Evolutionary conservation across 2,797 vertebrate genomes (phyloP).

Genomic region (Psittacula derbiana): DNA sequence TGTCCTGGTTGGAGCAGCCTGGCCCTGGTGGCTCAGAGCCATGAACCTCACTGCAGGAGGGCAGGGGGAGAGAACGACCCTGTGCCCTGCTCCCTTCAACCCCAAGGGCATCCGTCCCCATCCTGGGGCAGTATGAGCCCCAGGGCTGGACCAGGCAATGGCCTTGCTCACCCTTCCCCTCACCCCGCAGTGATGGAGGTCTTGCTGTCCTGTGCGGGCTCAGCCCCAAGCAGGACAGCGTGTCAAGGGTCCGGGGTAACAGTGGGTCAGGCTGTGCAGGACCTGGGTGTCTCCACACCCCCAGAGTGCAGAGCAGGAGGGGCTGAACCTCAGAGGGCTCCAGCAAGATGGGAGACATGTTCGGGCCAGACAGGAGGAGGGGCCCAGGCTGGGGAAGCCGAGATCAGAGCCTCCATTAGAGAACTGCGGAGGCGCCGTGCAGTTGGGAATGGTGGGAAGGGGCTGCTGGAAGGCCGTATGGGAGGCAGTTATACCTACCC

Average conservation of each 20-base stretch:
- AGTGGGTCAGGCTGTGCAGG: neutral
- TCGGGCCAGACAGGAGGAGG: conserved; percentile 1
- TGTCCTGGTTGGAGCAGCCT: neutral
- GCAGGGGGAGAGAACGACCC: neutral
- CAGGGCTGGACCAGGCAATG: neutral
- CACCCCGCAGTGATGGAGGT: fast-evolving
- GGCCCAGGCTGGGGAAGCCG: neutral
- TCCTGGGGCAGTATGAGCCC: neutral
- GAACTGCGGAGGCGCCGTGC: fast-evolving
- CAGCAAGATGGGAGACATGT: neutral
- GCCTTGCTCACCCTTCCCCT: neutral
- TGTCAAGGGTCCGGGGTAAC: fast-evolving
- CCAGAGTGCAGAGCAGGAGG: neutral
- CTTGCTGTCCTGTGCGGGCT: neutral
- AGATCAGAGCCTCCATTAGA: neutral
- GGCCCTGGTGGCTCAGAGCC: neutral
- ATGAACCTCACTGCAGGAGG: neutral
- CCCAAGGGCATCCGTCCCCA: too few species aligned
- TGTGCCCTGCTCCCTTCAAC: neutral
- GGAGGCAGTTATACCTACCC: neutral
- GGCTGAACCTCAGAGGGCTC: neutral
- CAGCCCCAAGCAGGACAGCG: neutral
- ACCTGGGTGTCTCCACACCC: neutral
- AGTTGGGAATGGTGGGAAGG: neutral
- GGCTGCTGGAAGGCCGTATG: neutral